Base-by-base conservation (phyloP, 35 echinoderm and acorn worm genomes). In the Lytechinus pictus region DNA sequence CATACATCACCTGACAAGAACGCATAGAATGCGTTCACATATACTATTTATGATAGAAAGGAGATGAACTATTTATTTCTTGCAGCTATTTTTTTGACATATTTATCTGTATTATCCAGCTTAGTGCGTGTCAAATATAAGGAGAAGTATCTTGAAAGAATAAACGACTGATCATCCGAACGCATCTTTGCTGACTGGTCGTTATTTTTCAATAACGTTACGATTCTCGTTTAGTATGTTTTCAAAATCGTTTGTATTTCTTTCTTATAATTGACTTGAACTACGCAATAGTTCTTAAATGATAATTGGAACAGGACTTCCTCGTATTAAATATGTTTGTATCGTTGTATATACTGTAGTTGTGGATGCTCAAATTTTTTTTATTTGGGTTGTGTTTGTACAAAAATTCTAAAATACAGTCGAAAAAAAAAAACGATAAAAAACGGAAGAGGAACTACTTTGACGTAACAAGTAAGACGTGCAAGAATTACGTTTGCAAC, bases 381-480 rank as follows among this genome's bases (percentile, higher is more conserved):
- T 44, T 44, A 44, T 57, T 93, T 93, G 92, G 54, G 92, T 93
- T 93, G 53, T 53, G 54, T 93, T 93, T 93, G 92, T 93, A 93
- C 53, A 93, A 93, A 93, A 93, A 55, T 53, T 19, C 8, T 53
- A 93, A 55, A 93, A 93, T 53, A 93, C 54, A 93, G 24, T 90
- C 33, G 29, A 92, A 92, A 92, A 93, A 93, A 93, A 93, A 93
- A 93, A 93, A n/a, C n/a, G 53, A 93, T 24, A 90, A 90, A 54
- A 90, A 13, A 79, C 0, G 57, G 16, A 60, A 28, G 92, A 57
- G 29, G 92, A 53, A 54, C 92, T 57, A 93, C 66, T 79, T n/a
- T 79, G 66, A 79, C 66, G 21, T 24, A 79, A 52, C 29, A 90
- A 54, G 52, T 52, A 93, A 93, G 92, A 57, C 92, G 92, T 93